Conservation (phyloP, 1,140 invertebrate genomes). For the Bombus sibiricus region DNA sequence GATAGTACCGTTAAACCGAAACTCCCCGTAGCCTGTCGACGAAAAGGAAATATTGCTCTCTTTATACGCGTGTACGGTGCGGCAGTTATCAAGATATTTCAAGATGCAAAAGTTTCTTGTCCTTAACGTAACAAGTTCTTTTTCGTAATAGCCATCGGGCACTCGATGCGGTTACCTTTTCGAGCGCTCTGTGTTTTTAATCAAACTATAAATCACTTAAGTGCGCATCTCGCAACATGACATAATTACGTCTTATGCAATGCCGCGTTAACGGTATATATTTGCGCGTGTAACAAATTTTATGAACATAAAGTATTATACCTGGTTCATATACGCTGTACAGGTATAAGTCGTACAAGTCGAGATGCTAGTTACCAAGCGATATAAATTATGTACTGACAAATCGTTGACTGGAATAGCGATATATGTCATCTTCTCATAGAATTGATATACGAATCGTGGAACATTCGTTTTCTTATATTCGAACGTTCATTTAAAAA, state of each 20-base stretch:
- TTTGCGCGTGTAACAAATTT: not conserved
- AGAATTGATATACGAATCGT: no score
- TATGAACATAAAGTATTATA: not conserved
- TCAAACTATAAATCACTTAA: slow-evolving; percentile 2
- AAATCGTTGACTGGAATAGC: not conserved
- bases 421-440: not conserved
- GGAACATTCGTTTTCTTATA: no score
- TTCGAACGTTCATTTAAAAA: not conserved
- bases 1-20: slow-evolving; percentile 12
- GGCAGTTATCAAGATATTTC: not conserved
- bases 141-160: not conserved
- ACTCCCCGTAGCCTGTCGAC: no score
- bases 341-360: not conserved
- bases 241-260: slow-evolving; percentile 5
- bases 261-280: not conserved
- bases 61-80: not conserved
- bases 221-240: not conserved
- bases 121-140: not conserved
- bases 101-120: not conserved
- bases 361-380: not conserved
- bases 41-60: no score
- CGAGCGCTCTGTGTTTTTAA: not conserved
- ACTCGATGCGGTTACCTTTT: not conserved
- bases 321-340: no score
- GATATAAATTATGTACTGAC: not conserved